Base-by-base conservation (phyloP, 2,888 invertebrate species). In the Timema podura region DNA sequence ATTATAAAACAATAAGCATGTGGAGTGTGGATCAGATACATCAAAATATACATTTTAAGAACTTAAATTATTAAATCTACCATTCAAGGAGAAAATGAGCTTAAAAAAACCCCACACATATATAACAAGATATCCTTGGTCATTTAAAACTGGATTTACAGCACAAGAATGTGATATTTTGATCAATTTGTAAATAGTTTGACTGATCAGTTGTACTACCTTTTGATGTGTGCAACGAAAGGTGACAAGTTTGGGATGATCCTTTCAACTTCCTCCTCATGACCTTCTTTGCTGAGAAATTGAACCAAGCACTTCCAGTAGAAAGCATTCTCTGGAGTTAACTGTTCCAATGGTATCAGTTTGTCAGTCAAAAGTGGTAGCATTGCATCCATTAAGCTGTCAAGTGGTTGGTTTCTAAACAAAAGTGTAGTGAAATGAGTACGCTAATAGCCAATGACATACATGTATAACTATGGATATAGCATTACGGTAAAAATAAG, bases 231-330 rank as follows among this genome's bases (percentile, higher is more conserved):
- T 46, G 84, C 83, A 74, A 90, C 91, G 74, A 93, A 90, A 44
- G 85, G 84, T 0, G 90, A 86, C 68, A 92, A 79, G 76, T 92
- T 92, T 0, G 95, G 95, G 64, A 90, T 77, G 68, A 91, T 76
- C 48, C 77, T 77, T 44, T 88, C 79, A 11, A 79, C 88, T 64
- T 89, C 77, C 0, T 86, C 85, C 30, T 88, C 79, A 10, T 80
- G 80, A 72, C 79, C 77, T 30, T 79, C 76, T 59, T 80, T 77
- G 65, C 78, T 77, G 5, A 88, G 77, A 79, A 85, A 83, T 72
- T 85, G 81, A 64, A 86, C 83, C 46, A 89, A 80, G 74, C 84
- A 84, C 64, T 85, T 82, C 91, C 91, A 91, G 76, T 87, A 89
- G 57, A 88, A 80, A 1, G 85, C 83, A 61, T 80, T 81, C 77